Evolutionary conservation across 2,113 vertebrate species (phyloP), one percentile per base, ranked within the genome.

Genomic region (Paramisgurnus dabryanus): DNA sequence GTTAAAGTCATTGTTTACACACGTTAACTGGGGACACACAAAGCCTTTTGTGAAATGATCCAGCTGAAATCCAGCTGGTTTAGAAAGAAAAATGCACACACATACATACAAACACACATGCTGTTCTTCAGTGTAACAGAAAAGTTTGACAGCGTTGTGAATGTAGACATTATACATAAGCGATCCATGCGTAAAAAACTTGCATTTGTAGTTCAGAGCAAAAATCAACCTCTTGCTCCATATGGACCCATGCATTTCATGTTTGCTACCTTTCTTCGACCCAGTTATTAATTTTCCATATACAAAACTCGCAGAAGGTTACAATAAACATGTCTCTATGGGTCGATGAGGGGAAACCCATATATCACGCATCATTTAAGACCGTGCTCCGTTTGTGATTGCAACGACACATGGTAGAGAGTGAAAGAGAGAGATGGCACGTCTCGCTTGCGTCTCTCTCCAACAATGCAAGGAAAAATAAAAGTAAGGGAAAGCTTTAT

Each of bases 401-500:
- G 83, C 84, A 76, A 47, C 73, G 43, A 80, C 50, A 82, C 80
- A 70, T 70, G 50, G 65, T 47, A 77, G 41, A 69, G 78, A 40
- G 1, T 64, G 68, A 73, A 4, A 41, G 69, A 73, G 47, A 77
- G 22, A 55, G 58, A 39, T 40, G 10, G 18, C 6, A 72, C 7
- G 7, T 15, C 68, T 65, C 4, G 58, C 47, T 55, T 11, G 72
- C 41, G 22, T 76, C 45, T 22, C 15, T n/a, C 4, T 76, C 74
- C 15, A 65, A 76, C 45, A 40, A 76, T 39, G 60, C 45, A 45
- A 76, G 74, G 60, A 76, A 66, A 66, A 85, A 65, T 66, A 60
- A 72, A 67, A 74, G 61, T 7, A 7, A n/a, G 82, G 89, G 87
- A 89, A 88, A 84, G 86, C 71, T 80, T 89, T 87, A 90, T 84